Conservation (phyloP, 2,797 vertebrate genomes). For the Arnoldichthys spilopterus region DNA sequence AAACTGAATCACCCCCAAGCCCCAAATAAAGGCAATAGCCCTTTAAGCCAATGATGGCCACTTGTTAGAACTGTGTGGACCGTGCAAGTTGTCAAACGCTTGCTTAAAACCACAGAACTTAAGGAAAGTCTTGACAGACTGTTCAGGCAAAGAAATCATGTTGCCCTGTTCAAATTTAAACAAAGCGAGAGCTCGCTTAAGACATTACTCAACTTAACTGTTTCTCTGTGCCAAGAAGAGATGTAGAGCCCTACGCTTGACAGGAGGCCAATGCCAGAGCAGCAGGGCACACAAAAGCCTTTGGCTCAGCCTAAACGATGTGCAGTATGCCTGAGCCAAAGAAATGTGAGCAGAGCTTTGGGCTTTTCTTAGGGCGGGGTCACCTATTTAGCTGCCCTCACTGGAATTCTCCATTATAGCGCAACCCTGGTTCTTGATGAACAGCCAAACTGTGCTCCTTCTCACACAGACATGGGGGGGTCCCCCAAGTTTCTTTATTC, state of each 20-base stretch:
- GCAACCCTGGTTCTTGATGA: constrained; percentile 27
- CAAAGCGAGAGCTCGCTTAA: no score
- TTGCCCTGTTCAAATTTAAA: no score
- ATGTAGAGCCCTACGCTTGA: constrained; percentile 55
- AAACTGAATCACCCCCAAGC: no score
- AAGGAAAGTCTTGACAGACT: no score
- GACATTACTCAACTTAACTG: neutral
- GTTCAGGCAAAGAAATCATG: no score
- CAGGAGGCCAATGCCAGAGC: constrained; percentile 7
- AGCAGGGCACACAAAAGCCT: constrained; percentile 44
- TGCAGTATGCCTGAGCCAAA: constrained; percentile 69
- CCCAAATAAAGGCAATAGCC: no score
- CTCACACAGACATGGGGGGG: constrained; percentile 12
- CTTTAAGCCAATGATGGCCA: no score
- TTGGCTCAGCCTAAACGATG: constrained; percentile 58
- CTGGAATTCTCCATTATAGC: constrained; percentile 63
- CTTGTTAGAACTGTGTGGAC: no score
- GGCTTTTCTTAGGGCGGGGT: constrained; percentile 67
- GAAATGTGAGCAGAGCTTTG: constrained; percentile 70
- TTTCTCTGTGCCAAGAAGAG: neutral
- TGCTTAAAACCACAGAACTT: no score
- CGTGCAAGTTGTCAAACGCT: no score
- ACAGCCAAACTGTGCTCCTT: no score
- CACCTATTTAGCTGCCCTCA: constrained; percentile 66
- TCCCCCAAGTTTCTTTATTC: neutral